Conservation (phyloP, 2,113 vertebrate species). For the Tragulus kanchil region DNA sequence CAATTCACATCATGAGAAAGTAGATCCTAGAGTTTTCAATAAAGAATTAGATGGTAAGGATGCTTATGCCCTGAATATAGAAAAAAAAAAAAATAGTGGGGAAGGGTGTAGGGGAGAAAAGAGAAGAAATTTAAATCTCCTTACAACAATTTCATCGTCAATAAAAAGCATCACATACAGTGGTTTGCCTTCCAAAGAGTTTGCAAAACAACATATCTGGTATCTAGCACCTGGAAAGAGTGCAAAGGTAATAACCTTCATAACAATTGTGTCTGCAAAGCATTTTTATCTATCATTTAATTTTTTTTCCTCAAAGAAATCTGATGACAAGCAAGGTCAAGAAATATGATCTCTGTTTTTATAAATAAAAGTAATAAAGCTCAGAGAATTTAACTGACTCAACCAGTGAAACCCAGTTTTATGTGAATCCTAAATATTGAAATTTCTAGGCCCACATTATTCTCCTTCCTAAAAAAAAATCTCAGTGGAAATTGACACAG, state of each 20-base stretch:
- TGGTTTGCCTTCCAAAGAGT: not conserved
- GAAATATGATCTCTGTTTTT: not conserved
- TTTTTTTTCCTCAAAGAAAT: not conserved
- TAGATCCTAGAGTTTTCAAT: not conserved
- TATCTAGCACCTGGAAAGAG: not conserved
- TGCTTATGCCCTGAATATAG: not conserved
- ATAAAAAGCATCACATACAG: not conserved
- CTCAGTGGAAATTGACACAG: not conserved
- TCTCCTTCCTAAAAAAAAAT: not conserved
- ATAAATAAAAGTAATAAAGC: not conserved
- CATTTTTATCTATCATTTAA: not conserved
- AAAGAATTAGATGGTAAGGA: not conserved
- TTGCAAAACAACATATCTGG: not conserved
- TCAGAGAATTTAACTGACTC: not conserved
- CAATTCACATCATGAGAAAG: not conserved
- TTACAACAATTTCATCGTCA: not conserved
- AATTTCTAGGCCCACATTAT: not conserved
- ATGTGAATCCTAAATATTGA: not conserved
- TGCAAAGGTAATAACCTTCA: not conserved
- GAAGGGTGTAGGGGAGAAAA: not conserved
- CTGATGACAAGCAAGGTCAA: not conserved
- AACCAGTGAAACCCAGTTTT: not conserved
- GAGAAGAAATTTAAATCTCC: not conserved
- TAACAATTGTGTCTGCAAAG: not conserved
- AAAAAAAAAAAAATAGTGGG: rapidly evolving